Base-by-base conservation (phyloP, 2,888 invertebrate genomes). In the Lomographa bimaculata region DNA sequence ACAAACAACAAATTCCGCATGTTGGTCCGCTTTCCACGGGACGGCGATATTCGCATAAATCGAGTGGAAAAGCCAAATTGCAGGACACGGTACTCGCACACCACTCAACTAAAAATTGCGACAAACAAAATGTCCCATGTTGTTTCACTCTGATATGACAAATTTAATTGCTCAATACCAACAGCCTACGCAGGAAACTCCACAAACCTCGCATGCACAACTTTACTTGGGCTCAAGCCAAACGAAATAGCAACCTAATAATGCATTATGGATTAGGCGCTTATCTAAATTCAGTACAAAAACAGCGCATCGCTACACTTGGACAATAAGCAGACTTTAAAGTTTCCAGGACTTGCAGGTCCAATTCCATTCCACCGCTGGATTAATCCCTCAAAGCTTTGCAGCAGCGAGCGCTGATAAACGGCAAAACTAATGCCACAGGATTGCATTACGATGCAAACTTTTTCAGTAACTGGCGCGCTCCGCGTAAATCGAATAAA, bases 301-400 rank as follows among this genome's bases (percentile, higher is more conserved):
- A 57, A 63, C 58, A 57, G 54, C 41, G 56, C 54, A 54, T 58
- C 56, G 58, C 51, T 47, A 36, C 45, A 45, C 46, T 50, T 36
- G 38, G 41, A 65, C 60, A 57, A 58, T 58, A 57, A 60, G 46
- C 54, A 55, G 60, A 63, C 64, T 68, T 56, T 60, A 64, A 63
- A 69, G 29, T 46, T 41, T 37, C 38, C 45, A 40, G 27, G 29
- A 66, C 25, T 71, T 64, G 60, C 10, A 5, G 25, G 16, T 30
- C 29, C 71, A 65, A 63, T 75, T 74, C 60, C 68, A 78, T 76
- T 75, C 72, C 58, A 61, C 71, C 62, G 14, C 66, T 61, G 70
- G 76, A 84, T 80, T 85, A 86, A 87, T 85, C 84, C 81, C 82
- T 86, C 86, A 86, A 85, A 87, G 84, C 83, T 75, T 75, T 71